Percentiles rank a stretch among this genome's conserved stretches.
Evolutionary conservation across 2,797 vertebrate species (phyloP).

Genomic region (Mormyrus proboscirostris): DNA sequence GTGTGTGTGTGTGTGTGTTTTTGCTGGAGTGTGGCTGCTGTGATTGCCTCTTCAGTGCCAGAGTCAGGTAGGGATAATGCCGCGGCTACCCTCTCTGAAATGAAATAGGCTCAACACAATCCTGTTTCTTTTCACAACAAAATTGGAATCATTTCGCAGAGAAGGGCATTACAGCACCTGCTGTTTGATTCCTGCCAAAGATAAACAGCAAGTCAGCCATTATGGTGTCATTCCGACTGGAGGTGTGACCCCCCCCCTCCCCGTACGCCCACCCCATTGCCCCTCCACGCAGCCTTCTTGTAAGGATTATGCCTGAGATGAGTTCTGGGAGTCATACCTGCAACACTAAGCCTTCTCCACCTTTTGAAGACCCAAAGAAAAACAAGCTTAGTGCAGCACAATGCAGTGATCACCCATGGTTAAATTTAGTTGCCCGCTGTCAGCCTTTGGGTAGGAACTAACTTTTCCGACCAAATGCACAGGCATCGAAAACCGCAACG

Average conservation of each 20-base stretch:
- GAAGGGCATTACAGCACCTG: slow-evolving; percentile 52
- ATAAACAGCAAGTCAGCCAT: slow-evolving; percentile 46
- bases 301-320: slow-evolving; percentile 7
- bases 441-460: neutral
- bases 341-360: neutral
- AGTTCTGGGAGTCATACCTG: neutral
- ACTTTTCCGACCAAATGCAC: neutral
- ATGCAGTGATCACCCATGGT: neutral
- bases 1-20: slow-evolving; percentile 40
- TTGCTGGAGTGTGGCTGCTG: slow-evolving; percentile 66
- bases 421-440: neutral
- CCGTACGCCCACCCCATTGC: slow-evolving; percentile 47
- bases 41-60: slow-evolving; percentile 73
- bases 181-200: slow-evolving; percentile 32
- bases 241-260: slow-evolving; percentile 41
- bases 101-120: slow-evolving; percentile 66
- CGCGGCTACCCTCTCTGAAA: slow-evolving; percentile 50
- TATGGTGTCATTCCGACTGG: slow-evolving; percentile 35
- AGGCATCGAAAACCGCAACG: neutral
- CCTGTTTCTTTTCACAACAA: slow-evolving; percentile 68
- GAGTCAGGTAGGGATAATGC: slow-evolving; percentile 71
- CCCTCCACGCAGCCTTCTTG: slow-evolving; percentile 30
- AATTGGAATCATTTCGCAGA: slow-evolving; percentile 75
- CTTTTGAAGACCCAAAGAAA: neutral
- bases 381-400: neutral